Base-by-base conservation (phyloP, 1,140 invertebrate genomes). In the Cotesia typhae region DNA sequence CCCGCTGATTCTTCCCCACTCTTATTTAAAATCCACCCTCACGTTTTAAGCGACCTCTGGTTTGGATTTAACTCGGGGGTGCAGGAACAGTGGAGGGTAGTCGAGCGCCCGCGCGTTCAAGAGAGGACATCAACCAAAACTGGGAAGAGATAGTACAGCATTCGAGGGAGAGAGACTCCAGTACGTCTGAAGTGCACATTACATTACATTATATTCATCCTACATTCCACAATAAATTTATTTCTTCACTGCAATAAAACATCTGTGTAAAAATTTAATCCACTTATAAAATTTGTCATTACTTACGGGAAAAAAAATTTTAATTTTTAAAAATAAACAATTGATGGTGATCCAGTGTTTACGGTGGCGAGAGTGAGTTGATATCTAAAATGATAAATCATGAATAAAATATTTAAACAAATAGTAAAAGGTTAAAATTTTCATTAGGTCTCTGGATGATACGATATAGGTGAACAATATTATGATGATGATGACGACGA, bases 71-170 rank as follows among this genome's bases (percentile, higher is more conserved):
- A 36, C 35, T 4, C 12, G 35, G 60, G 6, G 3, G 9, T 37
- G 35, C 12, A 14, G 59, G n/a, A 28, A 14, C 37, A 12, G 14
- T 63, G 37, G 60, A n/a, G 60, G 41, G 60, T 63, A 63, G 60
- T 63, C 60, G 60, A 38, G 60, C 60, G 60, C 60, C 60, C 60
- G 60, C 60, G 60, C 60, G 60, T 63, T 63, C 60, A 20, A 59
- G 35, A 38, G 60, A 38, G 7, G 37, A 7, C 53, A 57, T 20
- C 53, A 57, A 57, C 41, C 10, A 7, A 47, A 47, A 10, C 41
- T 47, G 41, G 37, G 36, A 38, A 37, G 60, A 28, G 28, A 63
- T 17, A 63, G 20, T 6, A 36, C 60, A n/a, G 35, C 60, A 4
- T 37, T 63, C 35, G 14, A 38, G 60, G 37, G 37, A 63, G 60